Evolutionary conservation across 2,113 vertebrate genomes (phyloP), one percentile per base, ranked within the genome.

Genomic region (Ursus arctos): DNA sequence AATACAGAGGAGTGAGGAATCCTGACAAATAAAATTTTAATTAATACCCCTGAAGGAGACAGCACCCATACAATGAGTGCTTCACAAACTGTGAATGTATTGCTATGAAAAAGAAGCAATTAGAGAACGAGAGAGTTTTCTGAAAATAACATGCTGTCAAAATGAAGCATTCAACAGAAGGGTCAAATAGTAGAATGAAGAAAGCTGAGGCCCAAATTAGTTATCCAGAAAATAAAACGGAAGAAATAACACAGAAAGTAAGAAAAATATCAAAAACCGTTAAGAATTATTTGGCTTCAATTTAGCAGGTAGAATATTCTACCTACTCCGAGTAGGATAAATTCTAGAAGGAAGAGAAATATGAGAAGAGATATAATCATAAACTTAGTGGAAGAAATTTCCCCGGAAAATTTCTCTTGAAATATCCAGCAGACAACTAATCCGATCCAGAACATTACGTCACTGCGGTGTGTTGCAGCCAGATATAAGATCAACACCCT

Each of bases 141-240:
- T 24, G 40, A 67, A 95, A 85, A 84, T 65, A 84, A 49, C 49
- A 55, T 1, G 0, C 47, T 53, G 31, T 88, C 85, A 81, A 81
- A 94, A 88, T 36, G 33, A 88, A 94, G 55, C 61, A 83, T 76
- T 63, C n/a, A 65, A 31, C 43, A 65, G 67, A 43, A 51, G 26
- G 55, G 51, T 94, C 93, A 59, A 61, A 57, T 22, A 22, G 61
- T 11, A 59, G 22, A 49, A 51, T 22, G 21, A 16, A 83, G 40
- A 22, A 13, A n/a, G n/a, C 87, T 76, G 67, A 76, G 49, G 55
- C 7, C 87, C 47, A 76, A 95, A 88, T 36, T 72, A 59, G 31
- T 88, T 71, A 94, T 31, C 63, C 9, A 72, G 63, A 87, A 95
- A 95, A 72, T 57, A 86, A 59, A 57, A 51, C 31, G 61, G 51